Conservation (phyloP, 2,113 vertebrate species). For the Scolopax mira region DNA sequence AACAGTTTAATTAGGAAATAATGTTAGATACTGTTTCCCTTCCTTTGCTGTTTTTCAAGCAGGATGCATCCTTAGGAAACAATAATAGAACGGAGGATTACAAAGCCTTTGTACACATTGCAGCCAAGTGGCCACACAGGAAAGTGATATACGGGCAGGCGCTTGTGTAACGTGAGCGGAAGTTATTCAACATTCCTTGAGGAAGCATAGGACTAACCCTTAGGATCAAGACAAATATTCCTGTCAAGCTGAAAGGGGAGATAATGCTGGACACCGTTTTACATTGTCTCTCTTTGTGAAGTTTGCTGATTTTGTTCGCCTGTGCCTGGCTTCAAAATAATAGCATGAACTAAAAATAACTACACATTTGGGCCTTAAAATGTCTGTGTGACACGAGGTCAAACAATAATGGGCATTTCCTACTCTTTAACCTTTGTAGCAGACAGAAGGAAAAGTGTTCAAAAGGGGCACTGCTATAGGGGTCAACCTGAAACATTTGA, state of each 20-base stretch:
- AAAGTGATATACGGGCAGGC: conserved; percentile 49
- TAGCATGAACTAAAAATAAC: conserved; percentile 63
- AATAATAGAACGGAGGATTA: conserved; percentile 33
- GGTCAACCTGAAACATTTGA: conserved; percentile 72
- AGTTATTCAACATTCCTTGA: conserved; percentile 58
- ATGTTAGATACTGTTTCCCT: conserved; percentile 52
- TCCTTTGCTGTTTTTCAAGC: conserved; percentile 65
- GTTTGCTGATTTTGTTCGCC: conserved; percentile 20
- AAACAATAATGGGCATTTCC: conserved; percentile 74
- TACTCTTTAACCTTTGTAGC: conserved; percentile 70
- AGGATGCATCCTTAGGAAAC: conserved; percentile 69
- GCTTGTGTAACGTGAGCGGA: conserved; percentile 34
- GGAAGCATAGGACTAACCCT: conserved; percentile 32
- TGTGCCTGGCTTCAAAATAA: conserved; percentile 38
- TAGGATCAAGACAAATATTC: conserved; percentile 22
- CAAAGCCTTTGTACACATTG: conserved; percentile 41
- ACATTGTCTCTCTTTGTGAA: not conserved
- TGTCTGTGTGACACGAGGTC: conserved; percentile 58
- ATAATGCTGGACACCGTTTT: conserved; percentile 20
- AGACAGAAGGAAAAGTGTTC: conserved; percentile 76
- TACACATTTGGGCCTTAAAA: conserved; percentile 41
- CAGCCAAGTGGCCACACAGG: conserved; percentile 53
- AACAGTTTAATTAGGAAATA: conserved; percentile 67
- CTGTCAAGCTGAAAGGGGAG: conserved; percentile 32
- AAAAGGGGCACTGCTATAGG: conserved; percentile 61